Evolutionary conservation across 2,888 invertebrate genomes (phyloP).

Genomic region (Tipula confusa): DNA sequence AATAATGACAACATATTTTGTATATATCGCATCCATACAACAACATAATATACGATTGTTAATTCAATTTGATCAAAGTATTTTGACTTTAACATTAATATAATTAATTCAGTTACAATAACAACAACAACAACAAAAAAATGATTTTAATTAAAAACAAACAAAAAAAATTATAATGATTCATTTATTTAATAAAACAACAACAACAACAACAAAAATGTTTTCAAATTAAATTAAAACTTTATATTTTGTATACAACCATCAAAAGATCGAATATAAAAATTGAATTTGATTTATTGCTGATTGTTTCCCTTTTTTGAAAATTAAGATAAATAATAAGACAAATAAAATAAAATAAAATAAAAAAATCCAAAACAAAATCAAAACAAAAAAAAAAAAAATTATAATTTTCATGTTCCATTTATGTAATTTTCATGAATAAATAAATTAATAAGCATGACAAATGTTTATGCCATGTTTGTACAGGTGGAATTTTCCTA

Average conservation of each 20-base stretch:
- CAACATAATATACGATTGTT: background rate
- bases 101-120: background rate
- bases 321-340: conserved; percentile 25
- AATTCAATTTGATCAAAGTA: background rate
- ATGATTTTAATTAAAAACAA: background rate
- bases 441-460: conserved; percentile 25
- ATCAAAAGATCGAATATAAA: background rate
- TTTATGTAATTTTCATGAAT: conserved; percentile 6
- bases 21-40: background rate
- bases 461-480: background rate
- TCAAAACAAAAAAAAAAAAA: background rate
- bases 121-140: background rate
- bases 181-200: background rate
- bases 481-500: background rate
- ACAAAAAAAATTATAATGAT: background rate
- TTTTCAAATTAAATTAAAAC: conserved; percentile 6
- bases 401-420: background rate
- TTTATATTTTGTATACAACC: background rate
- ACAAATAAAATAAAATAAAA: background rate
- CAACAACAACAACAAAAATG: background rate
- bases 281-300: conserved; percentile 13
- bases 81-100: background rate
- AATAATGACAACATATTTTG: background rate
- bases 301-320: conserved; percentile 20
- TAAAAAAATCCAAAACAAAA: background rate